These are phyloP conservation scores for Campaea margaritaria DNA, from an alignment of 2,888 invertebrate genomes.

Conservation along the genomic window DNA sequence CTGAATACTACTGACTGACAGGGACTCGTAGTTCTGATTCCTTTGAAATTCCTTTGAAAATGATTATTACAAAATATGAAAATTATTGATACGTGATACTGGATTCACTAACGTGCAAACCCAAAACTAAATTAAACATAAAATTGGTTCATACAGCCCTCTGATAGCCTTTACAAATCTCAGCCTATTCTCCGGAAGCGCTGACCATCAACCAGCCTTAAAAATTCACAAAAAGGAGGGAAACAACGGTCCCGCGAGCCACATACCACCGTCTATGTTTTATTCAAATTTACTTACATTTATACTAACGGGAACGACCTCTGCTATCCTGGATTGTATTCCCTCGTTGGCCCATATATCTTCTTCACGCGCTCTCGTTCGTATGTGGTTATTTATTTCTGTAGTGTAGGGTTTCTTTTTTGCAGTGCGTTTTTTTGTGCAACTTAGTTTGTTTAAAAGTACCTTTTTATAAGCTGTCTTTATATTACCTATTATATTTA, in stretches of 20 bases:
- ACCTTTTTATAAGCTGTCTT: no score
- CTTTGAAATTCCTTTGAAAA: no score
- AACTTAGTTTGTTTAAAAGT: neutral
- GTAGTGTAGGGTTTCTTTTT: constrained; percentile 42
- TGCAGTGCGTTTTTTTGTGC: neutral
- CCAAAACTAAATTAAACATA: no score
- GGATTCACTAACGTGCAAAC: no score
- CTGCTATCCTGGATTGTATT: constrained; percentile 80
- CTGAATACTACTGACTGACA: no score
- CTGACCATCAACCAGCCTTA: constrained; percentile 31
- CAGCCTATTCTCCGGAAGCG: constrained; percentile 4
- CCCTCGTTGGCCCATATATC: constrained; percentile 82
- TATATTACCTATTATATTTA: no score
- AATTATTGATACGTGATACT: no score
- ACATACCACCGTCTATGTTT: constrained; percentile 70
- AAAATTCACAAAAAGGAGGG: constrained; percentile 34
- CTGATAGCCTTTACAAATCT: constrained; percentile 7
- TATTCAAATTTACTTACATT: constrained; percentile 86
- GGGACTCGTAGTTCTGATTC: no score
- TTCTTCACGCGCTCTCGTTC: constrained; percentile 70
- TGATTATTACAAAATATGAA: no score
- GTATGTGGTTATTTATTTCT: constrained; percentile 79
- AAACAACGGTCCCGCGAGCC: constrained; percentile 46
- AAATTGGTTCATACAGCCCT: no score
- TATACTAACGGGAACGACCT: constrained; percentile 84